These are phyloP conservation scores for Petrocephalus microphthalmus DNA, from an alignment of 2,113 vertebrate genomes.

Conservation along the genomic window DNA sequence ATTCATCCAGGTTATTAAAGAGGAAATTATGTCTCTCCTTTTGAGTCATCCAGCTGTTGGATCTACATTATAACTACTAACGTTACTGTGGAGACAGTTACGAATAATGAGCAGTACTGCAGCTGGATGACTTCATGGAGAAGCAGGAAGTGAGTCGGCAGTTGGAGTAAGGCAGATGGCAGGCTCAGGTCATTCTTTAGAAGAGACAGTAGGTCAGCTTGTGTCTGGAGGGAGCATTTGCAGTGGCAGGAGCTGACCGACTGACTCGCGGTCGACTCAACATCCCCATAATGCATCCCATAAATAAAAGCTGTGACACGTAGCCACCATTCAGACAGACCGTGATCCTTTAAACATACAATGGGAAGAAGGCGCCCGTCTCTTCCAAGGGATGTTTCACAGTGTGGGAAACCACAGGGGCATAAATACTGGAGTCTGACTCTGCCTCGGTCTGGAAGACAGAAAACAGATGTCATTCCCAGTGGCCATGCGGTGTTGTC, in stretches of 20 bases:
- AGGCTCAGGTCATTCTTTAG: neutral
- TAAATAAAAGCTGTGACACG: neutral
- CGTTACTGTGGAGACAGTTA: neutral
- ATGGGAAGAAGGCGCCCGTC: neutral
- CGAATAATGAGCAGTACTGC: neutral
- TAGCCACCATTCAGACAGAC: slow-evolving; percentile 5
- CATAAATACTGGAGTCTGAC: neutral
- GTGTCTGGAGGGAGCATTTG: neutral
- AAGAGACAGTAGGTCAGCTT: neutral
- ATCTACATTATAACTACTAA: neutral
- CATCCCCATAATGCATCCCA: neutral
- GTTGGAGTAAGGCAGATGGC: neutral
- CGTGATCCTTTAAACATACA: neutral
- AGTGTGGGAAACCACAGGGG: neutral
- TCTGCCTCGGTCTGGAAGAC: neutral
- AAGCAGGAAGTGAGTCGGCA: neutral
- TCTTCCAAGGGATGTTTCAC: neutral
- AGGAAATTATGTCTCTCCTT: neutral
- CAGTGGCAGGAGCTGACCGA: neutral
- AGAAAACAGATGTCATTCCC: neutral
- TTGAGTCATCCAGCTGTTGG: neutral
- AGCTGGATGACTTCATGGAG: neutral
- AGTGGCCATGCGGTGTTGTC: neutral
- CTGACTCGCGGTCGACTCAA: neutral
- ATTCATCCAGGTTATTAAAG: neutral